These are phyloP conservation scores for Halichoerus grypus DNA, from an alignment of 2,113 vertebrate species.

Conservation along the genomic window DNA sequence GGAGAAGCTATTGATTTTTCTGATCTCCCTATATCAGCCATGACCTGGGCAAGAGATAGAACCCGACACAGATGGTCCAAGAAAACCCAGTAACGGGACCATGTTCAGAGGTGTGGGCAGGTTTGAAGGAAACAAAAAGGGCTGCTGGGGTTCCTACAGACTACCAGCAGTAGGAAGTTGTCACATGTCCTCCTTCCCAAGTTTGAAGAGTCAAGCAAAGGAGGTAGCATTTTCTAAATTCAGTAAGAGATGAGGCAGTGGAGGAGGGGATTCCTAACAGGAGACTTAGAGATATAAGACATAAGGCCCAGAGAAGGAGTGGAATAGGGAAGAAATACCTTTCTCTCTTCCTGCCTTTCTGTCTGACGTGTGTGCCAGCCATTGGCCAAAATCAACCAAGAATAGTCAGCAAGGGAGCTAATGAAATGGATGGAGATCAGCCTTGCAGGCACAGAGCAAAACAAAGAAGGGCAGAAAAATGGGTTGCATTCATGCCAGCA, in stretches of 20 bases:
- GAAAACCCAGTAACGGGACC: not conserved
- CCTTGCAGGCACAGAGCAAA: not conserved
- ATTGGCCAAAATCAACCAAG: not conserved
- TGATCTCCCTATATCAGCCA: not conserved
- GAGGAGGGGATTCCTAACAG: not conserved
- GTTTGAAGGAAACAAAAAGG: not conserved
- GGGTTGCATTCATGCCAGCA: not conserved
- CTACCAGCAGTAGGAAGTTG: not conserved
- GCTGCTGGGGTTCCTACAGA: not conserved
- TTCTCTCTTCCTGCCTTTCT: not conserved
- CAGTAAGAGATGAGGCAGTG: not conserved
- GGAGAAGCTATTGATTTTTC: slow-evolving; percentile 31
- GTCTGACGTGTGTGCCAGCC: not conserved
- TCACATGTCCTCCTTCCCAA: not conserved
- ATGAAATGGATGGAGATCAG: not conserved
- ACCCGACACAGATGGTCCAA: not conserved
- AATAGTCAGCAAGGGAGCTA: not conserved
- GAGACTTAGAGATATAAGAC: not conserved
- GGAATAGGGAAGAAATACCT: not conserved
- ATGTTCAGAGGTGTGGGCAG: not conserved
- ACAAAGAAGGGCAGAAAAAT: not conserved
- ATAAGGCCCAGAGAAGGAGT: not conserved
- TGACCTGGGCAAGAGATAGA: not conserved
- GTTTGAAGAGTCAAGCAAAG: not conserved
- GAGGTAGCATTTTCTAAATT: not conserved